Evolutionary conservation across 2,113 vertebrate species (phyloP).

Genomic region (Pogonocichla stellata): DNA sequence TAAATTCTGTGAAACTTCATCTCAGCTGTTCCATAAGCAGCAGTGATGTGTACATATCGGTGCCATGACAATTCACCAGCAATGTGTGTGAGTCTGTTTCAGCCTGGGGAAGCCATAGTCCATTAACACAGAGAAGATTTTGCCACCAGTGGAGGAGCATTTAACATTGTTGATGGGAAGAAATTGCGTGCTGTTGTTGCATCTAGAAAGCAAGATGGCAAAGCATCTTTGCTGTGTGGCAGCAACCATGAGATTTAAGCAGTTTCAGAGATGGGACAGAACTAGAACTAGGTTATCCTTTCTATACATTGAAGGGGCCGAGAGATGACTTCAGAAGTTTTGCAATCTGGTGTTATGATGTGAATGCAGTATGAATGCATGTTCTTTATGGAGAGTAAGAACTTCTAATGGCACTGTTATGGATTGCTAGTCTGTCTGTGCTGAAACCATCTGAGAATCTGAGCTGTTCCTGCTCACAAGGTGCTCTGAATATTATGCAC

Average conservation of each 20-base stretch:
- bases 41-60: background rate
- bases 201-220: background rate
- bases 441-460: background rate
- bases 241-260: background rate
- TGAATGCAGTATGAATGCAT: background rate
- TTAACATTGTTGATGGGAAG: background rate
- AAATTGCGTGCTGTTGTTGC: accelerated
- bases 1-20: background rate
- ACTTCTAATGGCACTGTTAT: background rate
- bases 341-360: background rate
- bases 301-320: background rate
- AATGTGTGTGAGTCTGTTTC: background rate
- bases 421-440: background rate
- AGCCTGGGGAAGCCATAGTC: background rate
- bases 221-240: background rate
- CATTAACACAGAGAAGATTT: background rate
- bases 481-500: background rate
- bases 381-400: background rate
- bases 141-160: background rate
- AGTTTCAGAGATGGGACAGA: background rate
- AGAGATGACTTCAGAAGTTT: background rate
- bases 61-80: background rate
- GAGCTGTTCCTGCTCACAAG: background rate
- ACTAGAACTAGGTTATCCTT: background rate
- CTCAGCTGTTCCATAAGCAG: background rate